phyloP scores from a whole-genome alignment of 2,888 invertebrate genomes.

The Sarcophaga rosellei region DNA sequence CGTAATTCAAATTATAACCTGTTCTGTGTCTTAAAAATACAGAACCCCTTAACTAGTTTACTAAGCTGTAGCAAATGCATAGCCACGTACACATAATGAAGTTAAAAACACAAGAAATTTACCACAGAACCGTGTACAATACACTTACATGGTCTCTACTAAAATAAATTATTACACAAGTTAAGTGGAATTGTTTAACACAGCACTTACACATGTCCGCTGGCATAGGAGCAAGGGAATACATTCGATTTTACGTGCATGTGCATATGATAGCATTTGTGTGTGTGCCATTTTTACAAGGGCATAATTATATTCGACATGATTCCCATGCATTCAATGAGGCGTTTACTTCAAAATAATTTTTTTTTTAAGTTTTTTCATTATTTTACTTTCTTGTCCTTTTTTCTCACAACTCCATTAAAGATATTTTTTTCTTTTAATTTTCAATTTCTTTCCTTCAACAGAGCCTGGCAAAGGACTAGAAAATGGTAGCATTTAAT shows the following conservation, averaged over 20 bases:
- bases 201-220: neutral
- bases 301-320: constrained; percentile 31
- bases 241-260: neutral
- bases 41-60: too few species aligned
- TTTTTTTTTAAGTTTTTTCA: neutral
- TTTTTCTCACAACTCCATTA: neutral
- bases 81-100: neutral
- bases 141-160: neutral
- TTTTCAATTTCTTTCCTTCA: constrained; percentile 30
- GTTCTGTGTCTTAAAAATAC: too few species aligned
- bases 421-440: constrained; percentile 5
- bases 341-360: constrained; percentile 38
- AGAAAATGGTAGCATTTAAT: constrained; percentile 35
- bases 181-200: neutral
- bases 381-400: neutral
- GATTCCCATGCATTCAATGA: constrained; percentile 16
- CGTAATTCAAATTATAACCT: too few species aligned
- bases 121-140: too few species aligned
- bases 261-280: neutral
- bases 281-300: constrained; percentile 14
- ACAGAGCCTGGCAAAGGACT: neutral
- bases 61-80: too few species aligned
- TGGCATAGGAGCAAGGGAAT: neutral
- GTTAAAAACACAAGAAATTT: too few species aligned
- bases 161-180: constrained; percentile 8